phyloP scores from a whole-genome alignment of 2,888 invertebrate species.

The Hyalella azteca region DNA sequence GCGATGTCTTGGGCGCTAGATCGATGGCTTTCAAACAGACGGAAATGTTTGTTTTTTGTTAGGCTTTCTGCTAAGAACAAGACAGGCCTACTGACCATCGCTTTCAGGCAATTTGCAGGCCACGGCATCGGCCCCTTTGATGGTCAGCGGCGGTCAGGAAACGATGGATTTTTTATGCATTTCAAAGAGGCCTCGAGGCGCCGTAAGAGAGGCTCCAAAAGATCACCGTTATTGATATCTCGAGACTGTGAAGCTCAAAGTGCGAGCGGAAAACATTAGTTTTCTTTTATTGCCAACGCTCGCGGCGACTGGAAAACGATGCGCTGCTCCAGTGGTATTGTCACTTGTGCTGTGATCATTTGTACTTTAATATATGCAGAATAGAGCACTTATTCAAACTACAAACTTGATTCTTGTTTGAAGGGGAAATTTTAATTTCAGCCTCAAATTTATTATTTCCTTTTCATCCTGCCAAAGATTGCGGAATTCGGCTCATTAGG shows the following conservation, averaged over 20 bases:
- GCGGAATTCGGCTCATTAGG: too few species aligned
- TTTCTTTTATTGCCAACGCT: constrained; percentile 4
- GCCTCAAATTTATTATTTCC: too few species aligned
- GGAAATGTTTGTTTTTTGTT: constrained; percentile 13
- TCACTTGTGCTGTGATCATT: too few species aligned
- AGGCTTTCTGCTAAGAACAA: not conserved
- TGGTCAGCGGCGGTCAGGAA: constrained; percentile 26
- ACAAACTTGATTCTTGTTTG: too few species aligned
- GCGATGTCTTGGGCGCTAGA: too few species aligned
- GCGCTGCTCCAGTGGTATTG: too few species aligned
- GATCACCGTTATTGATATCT: constrained; percentile 30
- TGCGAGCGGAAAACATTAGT: constrained; percentile 5
- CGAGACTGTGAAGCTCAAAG: not conserved
- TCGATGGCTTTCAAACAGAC: constrained; percentile 17
- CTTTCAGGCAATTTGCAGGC: constrained; percentile 19
- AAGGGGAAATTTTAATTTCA: too few species aligned
- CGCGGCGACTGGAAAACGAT: too few species aligned
- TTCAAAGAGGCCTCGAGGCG: constrained; percentile 26
- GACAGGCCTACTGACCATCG: constrained; percentile 10
- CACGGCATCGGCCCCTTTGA: not conserved
- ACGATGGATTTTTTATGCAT: constrained; percentile 23
- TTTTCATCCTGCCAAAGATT: too few species aligned
- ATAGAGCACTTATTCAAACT: too few species aligned
- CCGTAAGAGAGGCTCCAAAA: not conserved
- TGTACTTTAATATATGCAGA: too few species aligned